These are phyloP conservation scores for Lepidothrix coronata DNA, from an alignment of 2,113 vertebrate species.

Conservation along the genomic window DNA sequence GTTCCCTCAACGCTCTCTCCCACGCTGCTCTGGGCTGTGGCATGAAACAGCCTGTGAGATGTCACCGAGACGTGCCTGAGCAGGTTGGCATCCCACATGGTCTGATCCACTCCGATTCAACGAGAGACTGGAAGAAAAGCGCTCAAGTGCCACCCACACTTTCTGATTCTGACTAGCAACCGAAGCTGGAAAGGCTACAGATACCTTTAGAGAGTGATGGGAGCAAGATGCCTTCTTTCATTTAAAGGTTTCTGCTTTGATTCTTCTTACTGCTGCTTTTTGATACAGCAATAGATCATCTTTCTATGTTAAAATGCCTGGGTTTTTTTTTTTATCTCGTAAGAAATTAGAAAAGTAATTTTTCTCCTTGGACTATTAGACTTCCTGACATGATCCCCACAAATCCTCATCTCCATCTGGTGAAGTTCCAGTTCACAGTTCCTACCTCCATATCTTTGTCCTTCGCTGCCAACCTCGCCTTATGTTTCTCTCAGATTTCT, in stretches of 20 bases:
- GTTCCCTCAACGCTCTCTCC: conserved; percentile 29
- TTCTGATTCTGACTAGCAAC: conserved; percentile 46
- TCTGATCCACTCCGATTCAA: conserved; percentile 30
- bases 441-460: conserved; percentile 5
- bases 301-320: neutral
- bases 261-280: neutral
- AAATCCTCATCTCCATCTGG: conserved; percentile 28
- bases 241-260: conserved; percentile 27
- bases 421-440: conserved; percentile 53
- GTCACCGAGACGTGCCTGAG: conserved; percentile 42
- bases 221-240: conserved; percentile 55
- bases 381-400: neutral
- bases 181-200: conserved; percentile 2
- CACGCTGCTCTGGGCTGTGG: conserved; percentile 30
- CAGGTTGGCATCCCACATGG: conserved; percentile 58
- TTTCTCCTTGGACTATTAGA: neutral
- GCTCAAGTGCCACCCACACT: conserved; percentile 44
- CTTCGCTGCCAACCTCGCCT: conserved; percentile 30
- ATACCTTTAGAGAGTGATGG: conserved; percentile 39
- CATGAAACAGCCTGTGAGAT: conserved; percentile 49
- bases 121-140: conserved; percentile 48
- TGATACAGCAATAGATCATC: neutral
- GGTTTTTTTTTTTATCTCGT: neutral
- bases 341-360: neutral
- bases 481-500: conserved; percentile 19